A percentile compares a stretch with the other conserved stretches of the same genome.
Conservation (phyloP, 1,140 invertebrate genomes). For the Zaprionus lachaisei region DNA sequence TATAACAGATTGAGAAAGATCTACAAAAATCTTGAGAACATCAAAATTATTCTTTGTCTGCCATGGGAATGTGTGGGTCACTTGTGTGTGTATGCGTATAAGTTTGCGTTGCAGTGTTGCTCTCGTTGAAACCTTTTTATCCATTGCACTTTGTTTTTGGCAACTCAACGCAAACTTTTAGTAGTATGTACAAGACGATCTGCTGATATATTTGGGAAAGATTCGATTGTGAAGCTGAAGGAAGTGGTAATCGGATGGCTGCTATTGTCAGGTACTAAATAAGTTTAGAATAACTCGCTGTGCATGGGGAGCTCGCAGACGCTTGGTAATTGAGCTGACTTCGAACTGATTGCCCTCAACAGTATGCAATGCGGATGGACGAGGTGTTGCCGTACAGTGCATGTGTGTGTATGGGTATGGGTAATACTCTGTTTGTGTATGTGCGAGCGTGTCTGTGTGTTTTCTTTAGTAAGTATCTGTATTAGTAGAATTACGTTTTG, state of each 20-base stretch:
- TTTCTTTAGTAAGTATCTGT: slow-evolving; percentile 9
- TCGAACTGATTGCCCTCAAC: slow-evolving; percentile 33
- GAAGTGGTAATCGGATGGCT: slow-evolving; percentile 39
- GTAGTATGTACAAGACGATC: slow-evolving; percentile 64
- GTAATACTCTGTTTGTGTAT: slow-evolving; percentile 5
- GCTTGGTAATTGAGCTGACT: neutral
- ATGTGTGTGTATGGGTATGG: slow-evolving; percentile 15
- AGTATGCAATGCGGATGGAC: slow-evolving; percentile 42
- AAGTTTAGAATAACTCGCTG: slow-evolving; percentile 48
- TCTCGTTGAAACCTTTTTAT: slow-evolving; percentile 73
- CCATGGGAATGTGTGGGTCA: neutral
- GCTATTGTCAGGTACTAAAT: slow-evolving; percentile 84
- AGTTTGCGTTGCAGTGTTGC: slow-evolving; percentile 11
- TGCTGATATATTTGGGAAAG: neutral
- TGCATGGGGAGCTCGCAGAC: slow-evolving; percentile 3
- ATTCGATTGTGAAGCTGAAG: neutral
- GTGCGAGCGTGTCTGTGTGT: slow-evolving; percentile 24
- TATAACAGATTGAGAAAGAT: neutral
- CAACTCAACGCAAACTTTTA: slow-evolving; percentile 44
- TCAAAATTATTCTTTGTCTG: neutral
- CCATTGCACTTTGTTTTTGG: slow-evolving; percentile 39
- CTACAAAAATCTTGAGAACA: neutral
- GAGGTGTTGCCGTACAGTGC: slow-evolving; percentile 52
- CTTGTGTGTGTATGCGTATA: neutral
- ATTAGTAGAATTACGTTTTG: slow-evolving; percentile 38